Conservation (phyloP, 2,888 invertebrate species). For the Elegia similella region DNA sequence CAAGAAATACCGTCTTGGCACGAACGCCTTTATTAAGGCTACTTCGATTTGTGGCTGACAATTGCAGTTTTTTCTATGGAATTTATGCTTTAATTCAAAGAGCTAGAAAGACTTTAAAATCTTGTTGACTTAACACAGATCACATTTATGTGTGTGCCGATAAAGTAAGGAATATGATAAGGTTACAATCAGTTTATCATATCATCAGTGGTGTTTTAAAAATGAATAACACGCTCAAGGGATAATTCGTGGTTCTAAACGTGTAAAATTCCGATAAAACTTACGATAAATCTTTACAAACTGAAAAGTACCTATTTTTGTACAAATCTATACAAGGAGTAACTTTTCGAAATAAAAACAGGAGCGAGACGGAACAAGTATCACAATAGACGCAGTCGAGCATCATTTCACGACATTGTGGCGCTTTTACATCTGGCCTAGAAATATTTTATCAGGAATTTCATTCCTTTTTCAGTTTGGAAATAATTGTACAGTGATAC, state of each 20-base stretch:
- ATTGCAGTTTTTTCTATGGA: constrained; percentile 5
- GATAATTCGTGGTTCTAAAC: too few species aligned
- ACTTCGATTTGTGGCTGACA: constrained; percentile 27
- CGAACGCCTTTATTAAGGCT: constrained; percentile 29
- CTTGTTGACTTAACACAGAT: too few species aligned
- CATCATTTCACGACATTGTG: constrained; percentile 1
- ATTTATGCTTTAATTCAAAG: neutral
- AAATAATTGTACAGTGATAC: too few species aligned
- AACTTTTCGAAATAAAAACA: neutral
- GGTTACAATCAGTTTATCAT: too few species aligned
- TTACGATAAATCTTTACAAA: too few species aligned
- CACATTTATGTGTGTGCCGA: too few species aligned
- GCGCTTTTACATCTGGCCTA: neutral
- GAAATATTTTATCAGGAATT: neutral
- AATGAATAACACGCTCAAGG: too few species aligned
- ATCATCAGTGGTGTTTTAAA: too few species aligned
- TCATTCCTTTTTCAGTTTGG: neutral
- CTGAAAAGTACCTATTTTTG: neutral
- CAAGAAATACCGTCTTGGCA: constrained; percentile 48
- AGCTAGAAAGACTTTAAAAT: too few species aligned
- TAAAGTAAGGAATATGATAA: too few species aligned
- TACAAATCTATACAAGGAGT: neutral
- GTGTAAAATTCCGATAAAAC: too few species aligned
- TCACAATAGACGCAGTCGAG: constrained; percentile 4
- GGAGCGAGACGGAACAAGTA: neutral